Evolutionary conservation across 2,113 vertebrate genomes (phyloP).

Genomic region (Danio rerio): DNA sequence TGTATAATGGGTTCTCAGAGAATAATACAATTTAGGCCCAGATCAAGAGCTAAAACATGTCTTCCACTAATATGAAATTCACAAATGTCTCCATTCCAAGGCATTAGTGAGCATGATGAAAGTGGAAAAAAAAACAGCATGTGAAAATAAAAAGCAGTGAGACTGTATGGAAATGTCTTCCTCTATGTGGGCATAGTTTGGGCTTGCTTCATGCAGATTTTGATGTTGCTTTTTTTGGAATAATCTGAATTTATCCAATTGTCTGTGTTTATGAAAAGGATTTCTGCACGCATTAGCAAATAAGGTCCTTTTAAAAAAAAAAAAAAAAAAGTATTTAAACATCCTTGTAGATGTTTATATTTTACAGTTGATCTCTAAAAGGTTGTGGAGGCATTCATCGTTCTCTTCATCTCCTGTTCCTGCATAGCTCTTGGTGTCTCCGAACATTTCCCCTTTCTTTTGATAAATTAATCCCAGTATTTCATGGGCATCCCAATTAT

Average conservation of each 20-base stretch:
- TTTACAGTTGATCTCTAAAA: slow-evolving; percentile 41
- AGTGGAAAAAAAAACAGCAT: no score
- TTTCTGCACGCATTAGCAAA: not conserved
- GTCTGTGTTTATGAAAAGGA: not conserved
- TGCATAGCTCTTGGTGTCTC: slow-evolving; percentile 47
- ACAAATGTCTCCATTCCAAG: no score
- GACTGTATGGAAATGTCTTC: not conserved
- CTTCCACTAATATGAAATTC: no score
- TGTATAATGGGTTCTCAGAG: no score
- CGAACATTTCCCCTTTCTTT: slow-evolving; percentile 26
- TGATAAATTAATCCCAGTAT: slow-evolving; percentile 57
- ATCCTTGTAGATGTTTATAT: not conserved
- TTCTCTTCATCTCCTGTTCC: slow-evolving; percentile 38
- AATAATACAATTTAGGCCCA: no score
- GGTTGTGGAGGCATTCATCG: slow-evolving; percentile 51
- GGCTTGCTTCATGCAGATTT: not conserved
- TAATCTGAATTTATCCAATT: not conserved
- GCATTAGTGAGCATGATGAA: no score
- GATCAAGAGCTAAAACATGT: no score
- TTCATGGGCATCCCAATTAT: slow-evolving; percentile 49
- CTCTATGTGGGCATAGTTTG: not conserved
- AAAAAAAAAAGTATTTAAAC: no score
- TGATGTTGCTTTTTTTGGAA: not conserved
- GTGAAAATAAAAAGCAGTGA: not conserved
- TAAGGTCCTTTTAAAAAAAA: not conserved